Evolutionary conservation across 2,797 vertebrate genomes (phyloP).

Genomic region (Sciaenops ocellatus): DNA sequence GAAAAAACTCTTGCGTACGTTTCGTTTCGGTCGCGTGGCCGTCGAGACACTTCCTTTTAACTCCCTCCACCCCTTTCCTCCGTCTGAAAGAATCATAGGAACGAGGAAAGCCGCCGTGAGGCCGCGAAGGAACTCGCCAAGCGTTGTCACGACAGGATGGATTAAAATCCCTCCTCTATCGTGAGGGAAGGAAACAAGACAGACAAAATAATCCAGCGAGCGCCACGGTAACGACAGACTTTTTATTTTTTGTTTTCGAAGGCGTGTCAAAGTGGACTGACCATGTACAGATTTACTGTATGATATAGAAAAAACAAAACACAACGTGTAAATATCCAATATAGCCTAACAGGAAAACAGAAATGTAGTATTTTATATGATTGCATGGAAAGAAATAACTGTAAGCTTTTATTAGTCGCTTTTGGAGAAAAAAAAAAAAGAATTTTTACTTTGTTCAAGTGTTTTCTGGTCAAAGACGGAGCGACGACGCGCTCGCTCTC

Average conservation of each 20-base stretch:
- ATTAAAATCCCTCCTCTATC: constrained; percentile 49
- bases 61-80: constrained; percentile 35
- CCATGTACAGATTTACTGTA: constrained; percentile 93
- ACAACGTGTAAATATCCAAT: constrained; percentile 87
- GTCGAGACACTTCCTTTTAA: constrained; percentile 39
- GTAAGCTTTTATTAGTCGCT: constrained; percentile 91
- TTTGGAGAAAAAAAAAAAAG: constrained; percentile 78
- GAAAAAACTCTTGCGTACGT: constrained; percentile 34
- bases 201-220: constrained; percentile 30
- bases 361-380: constrained; percentile 94
- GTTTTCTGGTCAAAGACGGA: constrained; percentile 83
- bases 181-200: constrained; percentile 51
- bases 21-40: constrained; percentile 37
- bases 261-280: constrained; percentile 68
- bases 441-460: constrained; percentile 87
- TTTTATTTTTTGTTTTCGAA: constrained; percentile 46
- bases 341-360: constrained; percentile 92
- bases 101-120: constrained; percentile 62
- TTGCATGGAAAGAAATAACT: constrained; percentile 90
- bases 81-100: constrained; percentile 63
- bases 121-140: constrained; percentile 60
- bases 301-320: constrained; percentile 81
- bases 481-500: constrained; percentile 44
- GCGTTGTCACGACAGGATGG: constrained; percentile 63
- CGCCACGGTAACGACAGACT: constrained; percentile 58